Conservation (phyloP, 2,797 vertebrate genomes). For the Chiroxiphia lanceolata region DNA sequence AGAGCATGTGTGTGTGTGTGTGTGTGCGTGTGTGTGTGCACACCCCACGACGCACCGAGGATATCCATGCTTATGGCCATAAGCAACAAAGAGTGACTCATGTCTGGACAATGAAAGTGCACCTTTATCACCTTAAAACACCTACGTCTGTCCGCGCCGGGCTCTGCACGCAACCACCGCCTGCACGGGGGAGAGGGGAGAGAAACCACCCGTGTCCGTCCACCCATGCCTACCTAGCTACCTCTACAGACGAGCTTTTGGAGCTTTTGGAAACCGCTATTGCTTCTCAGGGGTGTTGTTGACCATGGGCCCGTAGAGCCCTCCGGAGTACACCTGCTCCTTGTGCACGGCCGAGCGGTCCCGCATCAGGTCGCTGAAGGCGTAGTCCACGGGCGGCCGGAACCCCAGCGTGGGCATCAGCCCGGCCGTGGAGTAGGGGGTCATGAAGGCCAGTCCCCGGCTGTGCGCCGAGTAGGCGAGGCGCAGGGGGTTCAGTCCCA, state of each 20-base stretch:
- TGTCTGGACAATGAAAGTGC: constrained; percentile 79
- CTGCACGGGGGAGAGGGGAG: background rate
- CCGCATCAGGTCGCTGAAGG: constrained; percentile 97
- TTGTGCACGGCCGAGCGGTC: constrained; percentile 96
- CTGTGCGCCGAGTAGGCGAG: constrained; percentile 97
- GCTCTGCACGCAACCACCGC: background rate
- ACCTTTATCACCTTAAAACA: constrained; percentile 55
- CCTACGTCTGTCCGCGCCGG: background rate
- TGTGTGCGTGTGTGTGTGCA: background rate
- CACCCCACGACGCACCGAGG: constrained; percentile 68
- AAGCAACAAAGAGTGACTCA: constrained; percentile 77
- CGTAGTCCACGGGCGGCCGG: constrained; percentile 97
- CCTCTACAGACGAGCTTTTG: background rate
- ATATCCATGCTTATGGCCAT: constrained; percentile 77
- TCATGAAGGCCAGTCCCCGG: constrained; percentile 97
- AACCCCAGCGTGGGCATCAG: constrained; percentile 96
- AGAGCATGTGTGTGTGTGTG: background rate
- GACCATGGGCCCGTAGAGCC: constrained; percentile 93
- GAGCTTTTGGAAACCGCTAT: constrained; percentile 72
- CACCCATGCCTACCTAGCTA: constrained; percentile 3
- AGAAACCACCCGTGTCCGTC: background rate
- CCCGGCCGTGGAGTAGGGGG: constrained; percentile 94
- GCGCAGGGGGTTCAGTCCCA: constrained; percentile 94
- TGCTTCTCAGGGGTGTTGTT: constrained; percentile 94
- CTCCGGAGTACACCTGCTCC: constrained; percentile 88